Evolutionary conservation across 2,797 vertebrate genomes (phyloP).

Genomic region (Staurois parvus): DNA sequence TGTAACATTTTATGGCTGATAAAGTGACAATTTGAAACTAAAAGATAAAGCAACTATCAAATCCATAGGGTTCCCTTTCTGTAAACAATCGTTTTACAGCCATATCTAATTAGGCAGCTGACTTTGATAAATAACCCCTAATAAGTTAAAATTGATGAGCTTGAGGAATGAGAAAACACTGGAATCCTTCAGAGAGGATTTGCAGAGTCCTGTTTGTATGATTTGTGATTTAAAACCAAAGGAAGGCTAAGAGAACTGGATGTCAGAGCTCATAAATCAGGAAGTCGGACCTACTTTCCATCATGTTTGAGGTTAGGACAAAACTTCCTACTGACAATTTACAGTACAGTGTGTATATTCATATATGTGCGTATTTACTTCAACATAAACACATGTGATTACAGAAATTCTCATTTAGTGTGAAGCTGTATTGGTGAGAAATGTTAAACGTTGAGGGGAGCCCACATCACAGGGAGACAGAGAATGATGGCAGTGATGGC

Average conservation of each 20-base stretch:
- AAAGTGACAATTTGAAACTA: neutral
- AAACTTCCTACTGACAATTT: constrained; percentile 17
- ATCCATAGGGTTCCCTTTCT: neutral
- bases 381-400: neutral
- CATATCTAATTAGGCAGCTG: neutral
- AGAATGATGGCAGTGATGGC: neutral
- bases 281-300: constrained; percentile 23
- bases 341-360: constrained; percentile 5
- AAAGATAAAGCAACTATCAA: neutral
- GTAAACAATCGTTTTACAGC: constrained; percentile 24
- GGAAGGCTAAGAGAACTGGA: neutral
- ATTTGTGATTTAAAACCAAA: constrained; percentile 47
- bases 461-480: constrained; percentile 11
- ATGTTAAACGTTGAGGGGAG: constrained; percentile 7
- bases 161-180: constrained; percentile 33
- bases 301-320: constrained; percentile 11
- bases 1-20: neutral
- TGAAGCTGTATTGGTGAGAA: neutral
- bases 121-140: constrained; percentile 32
- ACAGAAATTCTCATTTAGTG: constrained; percentile 4
- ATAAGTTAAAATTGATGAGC: constrained; percentile 38
- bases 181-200: constrained; percentile 20
- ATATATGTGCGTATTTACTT: constrained; percentile 1
- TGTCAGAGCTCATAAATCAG: constrained; percentile 35
- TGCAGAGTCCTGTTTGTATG: constrained; percentile 20